A percentile compares a stretch with the other conserved stretches of the same genome.
phyloP scores from a whole-genome alignment of 2,113 vertebrate species.

The Cricetomys ansorgei region DNA sequence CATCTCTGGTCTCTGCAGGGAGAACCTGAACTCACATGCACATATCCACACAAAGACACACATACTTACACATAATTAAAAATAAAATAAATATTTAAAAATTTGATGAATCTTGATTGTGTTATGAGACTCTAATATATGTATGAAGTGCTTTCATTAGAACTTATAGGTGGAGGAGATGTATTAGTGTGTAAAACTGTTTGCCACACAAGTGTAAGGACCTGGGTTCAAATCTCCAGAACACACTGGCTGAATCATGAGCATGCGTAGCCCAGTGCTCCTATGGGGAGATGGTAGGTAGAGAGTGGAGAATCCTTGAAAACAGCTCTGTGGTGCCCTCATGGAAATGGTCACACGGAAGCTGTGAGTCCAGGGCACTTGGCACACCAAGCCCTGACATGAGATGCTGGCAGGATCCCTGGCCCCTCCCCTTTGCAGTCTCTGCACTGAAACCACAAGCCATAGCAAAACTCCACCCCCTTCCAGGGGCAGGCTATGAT shows the following conservation, averaged over 20 bases:
- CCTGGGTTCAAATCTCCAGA: neutral
- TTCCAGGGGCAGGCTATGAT: too few relatives aligned
- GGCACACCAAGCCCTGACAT: too few relatives aligned
- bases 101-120: slow-evolving; percentile 52
- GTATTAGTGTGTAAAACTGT: neutral
- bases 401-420: too few relatives aligned
- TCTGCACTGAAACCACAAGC: too few relatives aligned
- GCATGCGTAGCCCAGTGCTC: neutral
- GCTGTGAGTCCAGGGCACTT: too few relatives aligned
- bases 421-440: too few relatives aligned
- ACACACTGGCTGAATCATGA: neutral
- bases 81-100: neutral
- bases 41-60: neutral
- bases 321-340: too few relatives aligned
- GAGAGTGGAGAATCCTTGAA: neutral
- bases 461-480: too few relatives aligned
- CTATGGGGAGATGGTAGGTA: neutral
- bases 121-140: slow-evolving; percentile 6
- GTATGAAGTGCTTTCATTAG: slow-evolving; percentile 54
- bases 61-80: neutral
- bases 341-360: too few relatives aligned
- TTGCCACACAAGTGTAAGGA: neutral
- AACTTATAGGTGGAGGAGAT: neutral
- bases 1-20: neutral
- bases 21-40: neutral